Percentiles rank a stretch among this genome's conserved stretches.
phyloP scores from a whole-genome alignment of 2,113 vertebrate species.

The Paradisaea rubra region DNA sequence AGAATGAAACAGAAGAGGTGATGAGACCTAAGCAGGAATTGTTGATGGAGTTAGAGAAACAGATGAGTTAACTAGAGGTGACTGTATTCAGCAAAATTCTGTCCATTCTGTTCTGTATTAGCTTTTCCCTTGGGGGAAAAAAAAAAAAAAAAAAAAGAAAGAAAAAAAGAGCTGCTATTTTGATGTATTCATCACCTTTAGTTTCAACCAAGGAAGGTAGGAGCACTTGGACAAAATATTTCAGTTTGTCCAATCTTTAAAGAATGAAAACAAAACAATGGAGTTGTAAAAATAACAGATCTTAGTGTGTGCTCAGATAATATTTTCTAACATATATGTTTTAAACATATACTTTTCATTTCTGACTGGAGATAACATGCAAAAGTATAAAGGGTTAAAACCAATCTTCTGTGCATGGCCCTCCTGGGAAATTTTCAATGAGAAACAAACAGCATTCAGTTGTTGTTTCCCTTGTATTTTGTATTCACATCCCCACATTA shows the following conservation, averaged over 20 bases:
- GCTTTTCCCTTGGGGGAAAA: background rate
- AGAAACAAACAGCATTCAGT: background rate
- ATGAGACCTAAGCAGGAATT: background rate
- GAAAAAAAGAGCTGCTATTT: background rate
- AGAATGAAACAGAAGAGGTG: background rate
- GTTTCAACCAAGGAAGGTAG: background rate
- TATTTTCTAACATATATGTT: background rate
- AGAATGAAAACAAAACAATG: background rate
- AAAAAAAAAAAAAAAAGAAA: background rate
- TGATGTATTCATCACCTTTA: background rate
- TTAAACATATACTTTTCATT: background rate
- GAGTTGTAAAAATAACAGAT: background rate
- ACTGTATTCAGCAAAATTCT: background rate
- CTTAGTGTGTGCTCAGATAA: background rate
- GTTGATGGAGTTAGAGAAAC: background rate
- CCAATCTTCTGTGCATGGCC: background rate
- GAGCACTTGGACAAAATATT: background rate
- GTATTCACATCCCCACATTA: background rate
- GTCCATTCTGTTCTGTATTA: background rate
- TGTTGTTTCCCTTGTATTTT: background rate
- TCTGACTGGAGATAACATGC: background rate
- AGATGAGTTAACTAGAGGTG: background rate
- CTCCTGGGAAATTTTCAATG: background rate
- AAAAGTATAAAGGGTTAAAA: background rate
- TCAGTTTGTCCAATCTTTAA: background rate